Conservation (phyloP, 2,888 invertebrate species). For the Silvanus unidentatus region DNA sequence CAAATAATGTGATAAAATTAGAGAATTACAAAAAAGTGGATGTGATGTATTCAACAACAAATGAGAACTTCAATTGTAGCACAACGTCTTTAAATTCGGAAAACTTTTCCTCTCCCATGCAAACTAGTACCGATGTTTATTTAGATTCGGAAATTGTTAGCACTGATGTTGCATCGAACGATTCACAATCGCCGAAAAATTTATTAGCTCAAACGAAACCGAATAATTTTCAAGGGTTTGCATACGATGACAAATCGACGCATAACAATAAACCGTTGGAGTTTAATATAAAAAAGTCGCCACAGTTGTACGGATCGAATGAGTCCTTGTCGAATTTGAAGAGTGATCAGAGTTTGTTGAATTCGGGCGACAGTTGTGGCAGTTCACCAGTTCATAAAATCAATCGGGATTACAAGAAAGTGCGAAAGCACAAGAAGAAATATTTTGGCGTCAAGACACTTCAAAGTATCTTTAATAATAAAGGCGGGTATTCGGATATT, state of each 20-base stretch:
- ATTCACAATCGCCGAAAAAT: conserved; percentile 46
- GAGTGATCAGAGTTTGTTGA: conserved; percentile 44
- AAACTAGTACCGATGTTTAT: conserved; percentile 48
- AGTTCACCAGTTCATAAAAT: conserved; percentile 54
- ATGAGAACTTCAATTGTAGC: conserved; percentile 43
- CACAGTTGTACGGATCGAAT: conserved; percentile 31
- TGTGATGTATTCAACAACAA: conserved; percentile 24
- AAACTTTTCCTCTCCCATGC: conserved; percentile 48
- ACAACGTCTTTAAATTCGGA: conserved; percentile 46
- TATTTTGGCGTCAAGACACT: conserved; percentile 50
- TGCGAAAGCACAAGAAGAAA: conserved; percentile 46
- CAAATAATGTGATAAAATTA: conserved; percentile 35
- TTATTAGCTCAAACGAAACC: conserved; percentile 25
- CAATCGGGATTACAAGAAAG: conserved; percentile 43
- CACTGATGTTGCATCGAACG: conserved; percentile 43
- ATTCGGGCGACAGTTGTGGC: conserved; percentile 43
- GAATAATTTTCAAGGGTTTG: conserved; percentile 13
- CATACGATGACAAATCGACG: conserved; percentile 14
- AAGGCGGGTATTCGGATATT: conserved; percentile 45
- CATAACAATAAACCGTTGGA: not conserved
- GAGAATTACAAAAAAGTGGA: conserved; percentile 35
- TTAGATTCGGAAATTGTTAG: conserved; percentile 45
- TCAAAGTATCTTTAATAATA: conserved; percentile 45
- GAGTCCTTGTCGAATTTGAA: conserved; percentile 43
- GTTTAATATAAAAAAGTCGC: not conserved